Conservation (phyloP, 2,113 vertebrate species). For the Gorsachius goisagi region DNA sequence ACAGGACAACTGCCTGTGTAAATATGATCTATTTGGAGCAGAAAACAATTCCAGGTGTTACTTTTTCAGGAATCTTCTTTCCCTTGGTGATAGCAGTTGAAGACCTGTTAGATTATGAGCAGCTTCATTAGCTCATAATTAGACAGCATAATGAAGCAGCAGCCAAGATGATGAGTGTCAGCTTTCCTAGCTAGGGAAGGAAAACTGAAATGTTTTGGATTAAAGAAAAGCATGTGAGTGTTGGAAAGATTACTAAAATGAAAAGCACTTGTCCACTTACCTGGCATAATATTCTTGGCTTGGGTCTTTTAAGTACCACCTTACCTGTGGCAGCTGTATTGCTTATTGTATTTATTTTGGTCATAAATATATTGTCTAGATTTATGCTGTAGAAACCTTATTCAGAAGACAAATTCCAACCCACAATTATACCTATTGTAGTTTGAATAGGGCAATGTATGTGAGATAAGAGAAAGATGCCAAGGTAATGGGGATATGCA, state of each 20-base stretch:
- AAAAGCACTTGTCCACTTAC: not conserved
- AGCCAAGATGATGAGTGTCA: not conserved
- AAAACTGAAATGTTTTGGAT: not conserved
- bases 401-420: not conserved
- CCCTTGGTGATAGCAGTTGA: not conserved
- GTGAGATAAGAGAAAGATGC: not conserved
- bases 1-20: not conserved
- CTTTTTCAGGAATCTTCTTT: not conserved
- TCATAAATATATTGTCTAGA: not conserved
- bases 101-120: not conserved
- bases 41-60: not conserved
- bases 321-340: fast-evolving
- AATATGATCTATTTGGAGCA: not conserved
- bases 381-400: not conserved
- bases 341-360: not conserved
- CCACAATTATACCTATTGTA: not conserved
- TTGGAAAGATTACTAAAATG: not conserved
- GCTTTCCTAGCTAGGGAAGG: not conserved
- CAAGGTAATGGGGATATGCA: not conserved
- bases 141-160: not conserved
- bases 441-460: not conserved
- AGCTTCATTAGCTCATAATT: not conserved
- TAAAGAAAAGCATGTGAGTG: fast-evolving
- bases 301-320: not conserved
- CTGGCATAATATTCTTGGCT: not conserved